Conservation (phyloP, 37 sponge, comb jelly and placozoan genomes). For the Diacarnus erythraeanus region DNA sequence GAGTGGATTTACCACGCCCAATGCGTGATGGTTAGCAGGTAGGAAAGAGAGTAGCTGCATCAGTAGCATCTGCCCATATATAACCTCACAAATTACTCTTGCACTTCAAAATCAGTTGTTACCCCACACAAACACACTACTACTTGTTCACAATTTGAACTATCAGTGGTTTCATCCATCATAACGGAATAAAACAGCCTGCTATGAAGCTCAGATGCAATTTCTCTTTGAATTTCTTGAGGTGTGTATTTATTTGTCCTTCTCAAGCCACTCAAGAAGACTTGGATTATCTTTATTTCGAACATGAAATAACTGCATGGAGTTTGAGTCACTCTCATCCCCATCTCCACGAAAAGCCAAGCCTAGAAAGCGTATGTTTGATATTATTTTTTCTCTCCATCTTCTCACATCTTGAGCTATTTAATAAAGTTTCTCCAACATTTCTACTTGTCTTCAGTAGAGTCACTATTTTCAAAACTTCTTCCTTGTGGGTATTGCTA, state of each 20-base stretch:
- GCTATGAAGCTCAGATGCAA: conserved; percentile 17
- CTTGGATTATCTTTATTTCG: conserved; percentile 41
- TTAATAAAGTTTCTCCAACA: not conserved
- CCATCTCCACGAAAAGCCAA: conserved; percentile 61
- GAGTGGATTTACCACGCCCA: no score
- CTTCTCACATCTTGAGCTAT: not conserved
- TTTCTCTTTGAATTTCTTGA: conserved; percentile 54
- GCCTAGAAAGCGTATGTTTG: not conserved
- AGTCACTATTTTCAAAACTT: not conserved
- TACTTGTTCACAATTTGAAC: conserved; percentile 71
- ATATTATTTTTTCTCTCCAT: not conserved
- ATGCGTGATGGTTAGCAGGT: no score
- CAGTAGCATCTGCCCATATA: conserved; percentile 58
- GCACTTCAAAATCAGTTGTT: conserved; percentile 23
- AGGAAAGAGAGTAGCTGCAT: conserved; percentile 25
- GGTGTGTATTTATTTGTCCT: conserved; percentile 69
- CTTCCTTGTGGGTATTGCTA: not conserved
- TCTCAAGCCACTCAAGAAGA: conserved; percentile 59
- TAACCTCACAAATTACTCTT: conserved; percentile 18
- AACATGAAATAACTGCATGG: conserved; percentile 45
- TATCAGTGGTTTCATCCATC: conserved; percentile 78
- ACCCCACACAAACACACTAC: conserved; percentile 39
- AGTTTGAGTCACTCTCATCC: conserved; percentile 47
- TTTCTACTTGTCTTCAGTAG: not conserved
- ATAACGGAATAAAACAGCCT: conserved; percentile 50